Conservation (phyloP, 2,797 vertebrate genomes). For the Morus bassanus region DNA sequence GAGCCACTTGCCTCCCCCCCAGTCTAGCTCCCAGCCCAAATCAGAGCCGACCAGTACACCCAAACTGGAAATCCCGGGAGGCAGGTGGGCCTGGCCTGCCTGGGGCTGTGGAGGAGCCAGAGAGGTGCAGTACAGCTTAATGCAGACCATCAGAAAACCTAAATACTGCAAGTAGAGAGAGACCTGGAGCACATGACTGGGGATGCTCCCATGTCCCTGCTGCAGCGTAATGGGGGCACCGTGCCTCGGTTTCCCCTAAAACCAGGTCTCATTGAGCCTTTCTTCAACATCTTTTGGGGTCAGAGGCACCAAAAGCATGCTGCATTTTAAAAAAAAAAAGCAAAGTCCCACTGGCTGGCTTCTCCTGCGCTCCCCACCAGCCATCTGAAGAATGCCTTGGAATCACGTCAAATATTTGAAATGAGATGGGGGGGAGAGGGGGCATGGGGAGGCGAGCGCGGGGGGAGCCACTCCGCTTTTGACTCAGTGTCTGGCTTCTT, state of each 20-base stretch:
- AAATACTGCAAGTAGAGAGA: not conserved
- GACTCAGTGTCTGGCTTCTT: constrained; percentile 58
- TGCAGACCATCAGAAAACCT: not conserved
- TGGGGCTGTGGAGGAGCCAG: not conserved
- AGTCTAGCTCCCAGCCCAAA: not conserved
- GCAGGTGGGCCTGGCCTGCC: not conserved
- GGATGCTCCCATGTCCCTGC: not conserved
- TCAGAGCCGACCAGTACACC: not conserved
- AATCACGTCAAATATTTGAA: constrained; percentile 36
- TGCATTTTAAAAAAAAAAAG: not conserved
- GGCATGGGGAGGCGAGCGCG: not conserved
- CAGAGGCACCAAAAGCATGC: not conserved
- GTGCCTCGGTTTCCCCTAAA: not conserved
- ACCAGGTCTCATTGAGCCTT: not conserved
- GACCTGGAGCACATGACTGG: not conserved
- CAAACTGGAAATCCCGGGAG: not conserved
- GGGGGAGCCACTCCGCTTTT: not conserved
- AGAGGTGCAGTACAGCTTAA: not conserved
- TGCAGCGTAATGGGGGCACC: fast-evolving
- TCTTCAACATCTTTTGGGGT: not conserved
- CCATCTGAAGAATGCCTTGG: constrained; percentile 48
- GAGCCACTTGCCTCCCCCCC: not conserved
- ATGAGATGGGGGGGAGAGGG: not conserved
- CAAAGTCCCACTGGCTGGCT: not conserved
- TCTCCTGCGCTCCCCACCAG: not conserved